These are phyloP conservation scores for Eulacestoma nigropectus DNA, from an alignment of 2,113 vertebrate species.

Conservation along the genomic window DNA sequence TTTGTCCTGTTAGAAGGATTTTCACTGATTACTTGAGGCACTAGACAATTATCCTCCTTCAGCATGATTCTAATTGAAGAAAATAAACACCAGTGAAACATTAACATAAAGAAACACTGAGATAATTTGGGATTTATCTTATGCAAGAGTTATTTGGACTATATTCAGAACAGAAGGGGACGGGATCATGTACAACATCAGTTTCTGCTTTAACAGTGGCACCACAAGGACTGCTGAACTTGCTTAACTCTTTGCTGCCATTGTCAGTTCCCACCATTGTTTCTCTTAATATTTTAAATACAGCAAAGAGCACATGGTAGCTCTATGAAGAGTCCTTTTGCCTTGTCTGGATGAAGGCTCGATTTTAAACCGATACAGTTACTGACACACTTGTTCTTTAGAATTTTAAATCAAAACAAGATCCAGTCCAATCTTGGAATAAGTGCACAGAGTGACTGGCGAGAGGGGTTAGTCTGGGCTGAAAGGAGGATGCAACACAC, in stretches of 20 bases:
- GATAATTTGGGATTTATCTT: not conserved
- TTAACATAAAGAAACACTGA: not conserved
- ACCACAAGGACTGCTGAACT: not conserved
- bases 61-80: not conserved
- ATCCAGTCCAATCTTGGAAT: not conserved
- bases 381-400: not conserved
- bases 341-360: not conserved
- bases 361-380: not conserved
- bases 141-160: not conserved
- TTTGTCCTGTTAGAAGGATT: not conserved
- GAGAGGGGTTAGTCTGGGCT: not conserved
- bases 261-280: not conserved
- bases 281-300: not conserved
- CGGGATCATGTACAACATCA: not conserved
- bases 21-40: not conserved
- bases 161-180: not conserved
- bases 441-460: not conserved
- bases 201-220: not conserved
- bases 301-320: not conserved
- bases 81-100: not conserved
- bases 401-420: not conserved
- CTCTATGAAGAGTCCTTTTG: not conserved
- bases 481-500: not conserved
- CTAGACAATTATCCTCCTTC: not conserved
- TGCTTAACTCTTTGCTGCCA: not conserved